A percentile compares a stretch with the other conserved stretches of the same genome.
Evolutionary conservation across 1,140 invertebrate species (phyloP).

Genomic region (Sogatella furcifera): DNA sequence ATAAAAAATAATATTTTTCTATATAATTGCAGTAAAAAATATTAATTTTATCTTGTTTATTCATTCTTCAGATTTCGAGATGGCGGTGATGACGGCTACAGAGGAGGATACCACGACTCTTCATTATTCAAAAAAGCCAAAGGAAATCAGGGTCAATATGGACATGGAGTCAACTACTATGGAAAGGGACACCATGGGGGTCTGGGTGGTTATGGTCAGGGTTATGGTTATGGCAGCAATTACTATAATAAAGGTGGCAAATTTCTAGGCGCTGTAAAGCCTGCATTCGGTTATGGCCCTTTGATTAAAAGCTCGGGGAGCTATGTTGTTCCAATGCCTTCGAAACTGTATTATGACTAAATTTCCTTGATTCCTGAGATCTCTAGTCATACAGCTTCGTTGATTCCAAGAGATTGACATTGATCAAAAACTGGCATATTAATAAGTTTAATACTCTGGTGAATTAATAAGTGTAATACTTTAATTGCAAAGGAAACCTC

Average conservation of each 20-base stretch:
- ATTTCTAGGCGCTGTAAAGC: neutral
- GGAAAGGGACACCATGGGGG: neutral
- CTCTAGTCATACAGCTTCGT: too few relatives aligned
- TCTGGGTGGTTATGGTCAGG: neutral
- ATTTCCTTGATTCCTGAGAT: neutral
- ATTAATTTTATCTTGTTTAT: too few relatives aligned
- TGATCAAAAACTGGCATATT: too few relatives aligned
- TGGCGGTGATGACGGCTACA: conserved; percentile 18
- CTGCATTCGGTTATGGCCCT: neutral
- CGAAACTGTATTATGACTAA: neutral
- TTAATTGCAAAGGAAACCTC: too few relatives aligned
- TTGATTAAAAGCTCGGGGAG: neutral
- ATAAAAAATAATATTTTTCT: too few relatives aligned
- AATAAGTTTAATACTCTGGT: too few relatives aligned
- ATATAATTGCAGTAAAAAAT: too few relatives aligned
- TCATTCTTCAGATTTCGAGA: conserved; percentile 15
- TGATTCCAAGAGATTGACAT: too few relatives aligned
- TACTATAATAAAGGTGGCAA: neutral
- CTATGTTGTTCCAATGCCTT: conserved; percentile 1
- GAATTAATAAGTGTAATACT: too few relatives aligned
- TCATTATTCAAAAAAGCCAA: conserved; percentile 16
- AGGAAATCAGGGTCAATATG: conserved; percentile 22
- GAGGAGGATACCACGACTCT: conserved; percentile 21
- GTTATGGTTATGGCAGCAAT: neutral
- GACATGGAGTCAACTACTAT: neutral